These are phyloP conservation scores for Gnathonemus longibarbis DNA, from an alignment of 2,113 vertebrate species.

Conservation along the genomic window DNA sequence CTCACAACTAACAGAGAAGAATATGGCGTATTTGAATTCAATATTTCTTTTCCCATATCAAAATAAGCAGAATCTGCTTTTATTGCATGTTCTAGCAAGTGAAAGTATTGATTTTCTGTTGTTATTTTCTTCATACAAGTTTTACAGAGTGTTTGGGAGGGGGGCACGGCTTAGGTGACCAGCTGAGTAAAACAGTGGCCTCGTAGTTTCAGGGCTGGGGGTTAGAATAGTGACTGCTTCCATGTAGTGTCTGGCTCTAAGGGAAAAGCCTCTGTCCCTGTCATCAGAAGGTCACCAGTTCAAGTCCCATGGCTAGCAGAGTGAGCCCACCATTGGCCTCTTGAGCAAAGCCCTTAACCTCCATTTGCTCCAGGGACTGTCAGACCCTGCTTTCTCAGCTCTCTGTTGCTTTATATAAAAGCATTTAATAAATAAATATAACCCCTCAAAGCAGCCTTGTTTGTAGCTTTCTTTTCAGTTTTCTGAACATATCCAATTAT, in stretches of 20 bases:
- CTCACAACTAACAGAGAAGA: not conserved
- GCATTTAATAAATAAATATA: not conserved
- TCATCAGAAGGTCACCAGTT: not conserved
- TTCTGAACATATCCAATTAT: not conserved
- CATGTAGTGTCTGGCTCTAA: not conserved
- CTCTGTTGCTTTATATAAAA: not conserved
- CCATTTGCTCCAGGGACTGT: not conserved
- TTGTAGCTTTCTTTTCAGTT: not conserved
- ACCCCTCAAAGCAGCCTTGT: not conserved
- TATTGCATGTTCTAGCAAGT: not conserved
- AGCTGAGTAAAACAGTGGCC: not conserved
- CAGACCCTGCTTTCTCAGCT: not conserved
- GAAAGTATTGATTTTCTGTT: not conserved
- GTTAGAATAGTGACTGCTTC: not conserved
- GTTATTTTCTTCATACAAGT: not conserved
- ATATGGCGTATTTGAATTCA: not conserved
- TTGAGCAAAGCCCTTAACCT: not conserved
- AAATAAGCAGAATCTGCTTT: not conserved
- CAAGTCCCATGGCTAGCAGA: not conserved
- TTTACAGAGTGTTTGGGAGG: not conserved
- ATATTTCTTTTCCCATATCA: not conserved
- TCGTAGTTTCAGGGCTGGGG: not conserved
- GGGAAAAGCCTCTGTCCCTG: not conserved
- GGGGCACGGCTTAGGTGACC: not conserved
- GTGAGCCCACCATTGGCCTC: not conserved